Base-by-base conservation (phyloP, 2,797 vertebrate genomes). In the Melanogrammus aeglefinus region DNA sequence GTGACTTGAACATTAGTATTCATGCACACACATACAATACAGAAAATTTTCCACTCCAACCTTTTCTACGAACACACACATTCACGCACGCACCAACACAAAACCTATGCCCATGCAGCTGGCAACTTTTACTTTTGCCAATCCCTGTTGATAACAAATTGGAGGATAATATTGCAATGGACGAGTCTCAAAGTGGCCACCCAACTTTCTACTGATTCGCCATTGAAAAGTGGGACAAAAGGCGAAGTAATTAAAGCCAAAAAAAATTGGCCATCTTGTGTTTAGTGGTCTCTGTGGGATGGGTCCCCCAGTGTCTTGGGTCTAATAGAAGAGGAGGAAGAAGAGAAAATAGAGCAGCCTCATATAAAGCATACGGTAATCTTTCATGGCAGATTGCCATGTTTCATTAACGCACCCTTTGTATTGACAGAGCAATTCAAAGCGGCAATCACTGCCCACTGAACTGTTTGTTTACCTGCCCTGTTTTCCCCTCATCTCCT, bases 121-220 rank as follows among this genome's bases (percentile, higher is more conserved):
- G 74, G 77, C 72, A 73, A 83, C 72, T 76, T 76, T 71, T 8
- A 21, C 57, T 63, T 63, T 24, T 63, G 57, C 57, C 57, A 63
- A 63, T 24, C 57, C 57, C 57, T 63, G 57, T 63, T 63, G 57
- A 63, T 63, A 63, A 63, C 57, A 3, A 57, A 57, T 57, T 47
- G 47, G 47, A 57, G 16, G 18, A 57, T 57, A n/a, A 18, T 63
- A 10, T 18, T 24, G 57, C 57, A 63, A 10, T 63, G 57, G 57
- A 63, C 57, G 57, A 63, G 57, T 63, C 57, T 63, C n/a, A 63
- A n/a, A 10, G n/a, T n/a, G 57, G 57, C 57, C 57, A 10, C 57
- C 5, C 57, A 31, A 33, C 70, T 72, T 35, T 16, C 33, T 72
- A 33, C 70, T 21, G 33, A 14, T 33, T 72, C 33, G 16, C 33